phyloP scores from a whole-genome alignment of 2,888 invertebrate species.

The Scaptomyza polygonia region DNA sequence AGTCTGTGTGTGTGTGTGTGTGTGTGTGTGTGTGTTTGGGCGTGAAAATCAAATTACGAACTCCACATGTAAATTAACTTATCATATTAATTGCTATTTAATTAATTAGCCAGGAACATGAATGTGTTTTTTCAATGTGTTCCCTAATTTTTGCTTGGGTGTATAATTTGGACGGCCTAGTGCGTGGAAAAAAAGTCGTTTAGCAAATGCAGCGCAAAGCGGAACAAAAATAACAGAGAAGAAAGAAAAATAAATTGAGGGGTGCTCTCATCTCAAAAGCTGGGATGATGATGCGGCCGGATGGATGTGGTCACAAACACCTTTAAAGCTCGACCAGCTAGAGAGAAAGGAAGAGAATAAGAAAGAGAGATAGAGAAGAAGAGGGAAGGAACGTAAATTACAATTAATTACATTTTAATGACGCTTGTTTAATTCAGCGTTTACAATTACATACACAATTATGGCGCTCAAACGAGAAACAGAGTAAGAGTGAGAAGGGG shows the following conservation, averaged over 20 bases:
- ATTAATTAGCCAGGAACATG: constrained; percentile 64
- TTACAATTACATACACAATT: constrained; percentile 81
- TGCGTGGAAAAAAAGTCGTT: constrained; percentile 38
- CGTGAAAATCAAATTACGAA: constrained; percentile 72
- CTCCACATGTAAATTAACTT: constrained; percentile 74
- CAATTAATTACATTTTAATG: constrained; percentile 83
- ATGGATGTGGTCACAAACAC: constrained; percentile 49
- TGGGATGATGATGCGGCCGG: constrained; percentile 34
- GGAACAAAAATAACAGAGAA: background rate
- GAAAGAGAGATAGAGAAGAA: constrained; percentile 1
- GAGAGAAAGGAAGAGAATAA: constrained; percentile 2
- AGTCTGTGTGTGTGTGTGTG: constrained; percentile 29
- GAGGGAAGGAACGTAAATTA: constrained; percentile 75
- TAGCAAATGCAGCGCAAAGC: constrained; percentile 34
- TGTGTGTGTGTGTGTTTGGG: constrained; percentile 18
- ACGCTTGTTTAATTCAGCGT: constrained; percentile 82
- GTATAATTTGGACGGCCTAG: constrained; percentile 13
- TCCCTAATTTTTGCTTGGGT: constrained; percentile 2
- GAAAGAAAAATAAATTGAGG: constrained; percentile 24
- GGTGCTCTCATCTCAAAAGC: constrained; percentile 60
- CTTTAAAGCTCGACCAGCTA: constrained; percentile 50
- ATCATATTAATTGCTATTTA: constrained; percentile 73
- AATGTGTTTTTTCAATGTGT: constrained; percentile 34
- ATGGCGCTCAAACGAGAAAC: constrained; percentile 48
- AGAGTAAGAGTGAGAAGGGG: constrained; percentile 7